Conservation (phyloP, 2,797 vertebrate species). For the Clarias platycephalus region DNA sequence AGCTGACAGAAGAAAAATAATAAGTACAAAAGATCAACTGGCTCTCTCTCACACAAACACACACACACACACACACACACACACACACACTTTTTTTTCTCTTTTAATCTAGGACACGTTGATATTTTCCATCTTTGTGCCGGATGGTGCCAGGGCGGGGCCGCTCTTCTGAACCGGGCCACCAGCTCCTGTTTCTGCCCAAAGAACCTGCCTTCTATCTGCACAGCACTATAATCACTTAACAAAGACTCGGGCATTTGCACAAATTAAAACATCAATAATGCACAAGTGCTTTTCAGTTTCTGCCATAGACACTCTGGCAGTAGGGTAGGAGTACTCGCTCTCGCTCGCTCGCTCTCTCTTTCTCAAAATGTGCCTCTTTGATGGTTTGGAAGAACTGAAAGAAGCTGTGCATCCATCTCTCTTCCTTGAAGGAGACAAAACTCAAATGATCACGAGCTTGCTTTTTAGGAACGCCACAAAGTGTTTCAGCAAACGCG, state of each 20-base stretch:
- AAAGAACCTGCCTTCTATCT: slow-evolving; percentile 80
- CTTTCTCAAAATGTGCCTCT: slow-evolving; percentile 46
- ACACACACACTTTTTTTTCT: slow-evolving; percentile 48
- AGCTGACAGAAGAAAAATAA: slow-evolving; percentile 63
- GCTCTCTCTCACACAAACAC: not conserved
- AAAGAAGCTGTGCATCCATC: slow-evolving; percentile 8
- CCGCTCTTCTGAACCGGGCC: slow-evolving; percentile 56
- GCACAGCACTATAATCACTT: slow-evolving; percentile 81
- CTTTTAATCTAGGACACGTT: slow-evolving; percentile 67
- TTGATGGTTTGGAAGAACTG: not conserved
- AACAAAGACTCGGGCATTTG: slow-evolving; percentile 85
- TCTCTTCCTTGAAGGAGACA: slow-evolving; percentile 60
- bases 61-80: no score
- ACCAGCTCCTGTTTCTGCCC: slow-evolving; percentile 76
- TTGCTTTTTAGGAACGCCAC: slow-evolving; percentile 70
- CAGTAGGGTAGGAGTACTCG: slow-evolving; percentile 60
- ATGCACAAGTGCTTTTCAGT: slow-evolving; percentile 83
- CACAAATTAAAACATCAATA: slow-evolving; percentile 88
- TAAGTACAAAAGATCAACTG: slow-evolving; percentile 82
- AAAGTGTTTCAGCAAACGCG: slow-evolving; percentile 72
- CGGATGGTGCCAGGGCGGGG: slow-evolving; percentile 12
- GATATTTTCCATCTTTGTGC: slow-evolving; percentile 64
- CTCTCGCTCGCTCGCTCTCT: not conserved
- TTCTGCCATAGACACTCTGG: slow-evolving; percentile 74
- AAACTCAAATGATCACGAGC: slow-evolving; percentile 54